Conservation (phyloP, 2,113 vertebrate genomes). For the Nycticebus coucang region DNA sequence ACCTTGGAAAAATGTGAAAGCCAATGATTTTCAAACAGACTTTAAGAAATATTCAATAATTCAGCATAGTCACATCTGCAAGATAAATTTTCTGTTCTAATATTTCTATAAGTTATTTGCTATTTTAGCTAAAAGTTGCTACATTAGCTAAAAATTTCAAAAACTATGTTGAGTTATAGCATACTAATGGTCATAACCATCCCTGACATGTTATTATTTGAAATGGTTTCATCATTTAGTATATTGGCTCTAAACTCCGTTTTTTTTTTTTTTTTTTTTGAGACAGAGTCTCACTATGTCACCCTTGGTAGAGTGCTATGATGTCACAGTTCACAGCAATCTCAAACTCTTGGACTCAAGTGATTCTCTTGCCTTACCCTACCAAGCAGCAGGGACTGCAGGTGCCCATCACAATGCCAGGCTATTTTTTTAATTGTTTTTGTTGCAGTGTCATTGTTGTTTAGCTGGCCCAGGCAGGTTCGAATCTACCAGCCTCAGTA, state of each 20-base stretch:
- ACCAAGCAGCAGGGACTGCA: too few relatives aligned
- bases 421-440: too few relatives aligned
- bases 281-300: too few relatives aligned
- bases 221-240: constrained; percentile 31
- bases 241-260: not conserved
- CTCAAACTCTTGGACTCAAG: too few relatives aligned
- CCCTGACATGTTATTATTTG: constrained; percentile 6
- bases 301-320: too few relatives aligned
- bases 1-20: constrained; percentile 4
- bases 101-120: not conserved
- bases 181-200: not conserved
- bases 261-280: too few relatives aligned
- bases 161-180: not conserved
- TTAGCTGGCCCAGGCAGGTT: too few relatives aligned
- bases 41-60: constrained; percentile 37
- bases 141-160: not conserved
- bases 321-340: too few relatives aligned
- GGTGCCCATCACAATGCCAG: too few relatives aligned
- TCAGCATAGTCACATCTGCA: not conserved
- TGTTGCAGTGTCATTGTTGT: too few relatives aligned
- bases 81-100: constrained; percentile 7
- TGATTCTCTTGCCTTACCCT: too few relatives aligned
- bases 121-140: not conserved
- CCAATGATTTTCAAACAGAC: constrained; percentile 18
- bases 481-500: too few relatives aligned